phyloP scores from a whole-genome alignment of 2,113 vertebrate species.

The Rhodinocichla rosea region DNA sequence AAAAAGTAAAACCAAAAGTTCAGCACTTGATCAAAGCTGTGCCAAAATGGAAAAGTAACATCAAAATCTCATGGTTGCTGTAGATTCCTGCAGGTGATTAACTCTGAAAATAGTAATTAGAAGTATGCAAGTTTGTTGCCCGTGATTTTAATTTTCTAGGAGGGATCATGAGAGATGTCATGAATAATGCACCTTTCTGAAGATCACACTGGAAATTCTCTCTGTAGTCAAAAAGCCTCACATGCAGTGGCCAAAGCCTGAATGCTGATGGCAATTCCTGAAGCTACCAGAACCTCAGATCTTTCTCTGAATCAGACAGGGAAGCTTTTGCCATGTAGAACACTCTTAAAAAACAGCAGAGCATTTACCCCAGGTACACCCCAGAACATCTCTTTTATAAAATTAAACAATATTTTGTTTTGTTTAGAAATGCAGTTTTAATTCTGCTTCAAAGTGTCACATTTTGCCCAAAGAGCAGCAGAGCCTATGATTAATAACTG shows the following conservation, averaged over 20 bases:
- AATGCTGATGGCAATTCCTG: background rate
- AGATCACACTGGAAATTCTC: slow-evolving; percentile 7
- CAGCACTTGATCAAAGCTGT: background rate
- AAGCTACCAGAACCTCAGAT: background rate
- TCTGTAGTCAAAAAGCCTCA: background rate
- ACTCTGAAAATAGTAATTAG: background rate
- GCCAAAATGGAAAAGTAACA: background rate
- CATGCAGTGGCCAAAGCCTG: background rate
- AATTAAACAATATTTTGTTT: background rate
- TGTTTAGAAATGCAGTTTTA: background rate
- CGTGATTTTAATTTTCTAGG: background rate
- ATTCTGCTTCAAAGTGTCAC: background rate
- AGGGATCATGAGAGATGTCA: background rate
- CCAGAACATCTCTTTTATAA: background rate
- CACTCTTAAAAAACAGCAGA: background rate
- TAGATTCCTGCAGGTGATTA: background rate
- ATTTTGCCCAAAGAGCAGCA: background rate
- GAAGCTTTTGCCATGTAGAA: background rate
- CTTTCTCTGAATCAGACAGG: background rate
- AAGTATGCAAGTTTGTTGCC: background rate
- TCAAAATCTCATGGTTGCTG: background rate
- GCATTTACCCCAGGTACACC: background rate
- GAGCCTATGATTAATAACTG: background rate
- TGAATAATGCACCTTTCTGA: background rate
- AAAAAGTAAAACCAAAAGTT: background rate